These are phyloP conservation scores for Pemphredon lugubris DNA, from an alignment of 2,888 invertebrate genomes.

Conservation along the genomic window DNA sequence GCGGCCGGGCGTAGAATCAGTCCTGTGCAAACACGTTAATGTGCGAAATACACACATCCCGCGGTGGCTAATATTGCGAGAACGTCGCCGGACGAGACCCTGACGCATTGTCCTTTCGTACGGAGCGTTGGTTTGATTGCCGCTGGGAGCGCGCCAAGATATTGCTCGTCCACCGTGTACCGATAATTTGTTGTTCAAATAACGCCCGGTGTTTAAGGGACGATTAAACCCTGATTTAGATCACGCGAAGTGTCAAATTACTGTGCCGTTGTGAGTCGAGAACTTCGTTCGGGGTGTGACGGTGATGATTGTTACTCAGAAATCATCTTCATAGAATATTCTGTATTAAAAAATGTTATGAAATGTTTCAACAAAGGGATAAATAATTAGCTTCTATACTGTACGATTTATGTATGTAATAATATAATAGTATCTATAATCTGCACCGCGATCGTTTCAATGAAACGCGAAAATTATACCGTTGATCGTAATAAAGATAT, in stretches of 20 bases:
- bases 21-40: slow-evolving; percentile 78
- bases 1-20: slow-evolving; percentile 66
- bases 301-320: too few relatives aligned
- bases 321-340: too few relatives aligned
- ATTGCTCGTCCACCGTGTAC: slow-evolving; percentile 29
- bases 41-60: slow-evolving; percentile 79
- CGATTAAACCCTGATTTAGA: not conserved
- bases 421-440: too few relatives aligned
- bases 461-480: too few relatives aligned
- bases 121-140: slow-evolving; percentile 54
- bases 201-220: slow-evolving; percentile 8
- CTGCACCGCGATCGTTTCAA: too few relatives aligned
- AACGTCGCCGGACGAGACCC: slow-evolving; percentile 52
- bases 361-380: too few relatives aligned
- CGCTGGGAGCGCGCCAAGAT: slow-evolving; percentile 35
- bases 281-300: too few relatives aligned
- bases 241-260: not conserved
- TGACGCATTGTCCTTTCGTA: slow-evolving; percentile 54
- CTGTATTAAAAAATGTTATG: too few relatives aligned
- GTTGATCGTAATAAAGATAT: too few relatives aligned
- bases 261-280: too few relatives aligned
- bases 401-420: too few relatives aligned
- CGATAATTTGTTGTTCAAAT: slow-evolving; percentile 18
- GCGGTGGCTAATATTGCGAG: slow-evolving; percentile 71
- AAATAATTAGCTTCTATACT: too few relatives aligned